Evolutionary conservation across 2,888 invertebrate species (phyloP).

Genomic region (Cephus spinipes): DNA sequence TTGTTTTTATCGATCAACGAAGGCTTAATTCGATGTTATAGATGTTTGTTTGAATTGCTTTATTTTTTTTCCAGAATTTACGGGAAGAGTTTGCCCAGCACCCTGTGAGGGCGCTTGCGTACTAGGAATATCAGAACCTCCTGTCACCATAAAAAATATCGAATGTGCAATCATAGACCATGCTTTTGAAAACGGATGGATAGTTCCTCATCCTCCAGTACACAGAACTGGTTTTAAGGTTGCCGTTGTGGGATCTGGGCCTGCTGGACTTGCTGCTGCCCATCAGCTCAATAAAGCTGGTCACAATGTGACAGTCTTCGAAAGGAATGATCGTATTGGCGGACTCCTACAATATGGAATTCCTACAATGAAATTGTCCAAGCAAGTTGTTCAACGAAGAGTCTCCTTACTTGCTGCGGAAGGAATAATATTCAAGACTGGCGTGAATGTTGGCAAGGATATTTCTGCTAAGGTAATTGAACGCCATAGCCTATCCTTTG

Average conservation of each 20-base stretch:
- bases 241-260: constrained; percentile 94
- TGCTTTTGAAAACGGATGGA: constrained; percentile 97
- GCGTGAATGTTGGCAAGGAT: constrained; percentile 91
- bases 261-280: constrained; percentile 94
- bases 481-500: background rate
- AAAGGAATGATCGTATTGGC: constrained; percentile 95
- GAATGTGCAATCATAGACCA: constrained; percentile 99
- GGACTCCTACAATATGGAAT: constrained; percentile 98
- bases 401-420: constrained; percentile 88
- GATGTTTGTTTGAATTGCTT: background rate
- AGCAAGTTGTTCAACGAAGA: constrained; percentile 91
- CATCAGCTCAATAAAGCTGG: constrained; percentile 98
- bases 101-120: constrained; percentile 99
- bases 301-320: constrained; percentile 95
- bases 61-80: constrained; percentile 75
- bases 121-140: constrained; percentile 92
- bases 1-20: background rate
- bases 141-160: constrained; percentile 99
- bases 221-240: constrained; percentile 83
- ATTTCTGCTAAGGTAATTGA: constrained; percentile 76
- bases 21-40: constrained; percentile 5
- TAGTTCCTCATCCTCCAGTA: constrained; percentile 83
- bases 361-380: constrained; percentile 98
- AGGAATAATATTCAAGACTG: constrained; percentile 91
- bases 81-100: constrained; percentile 94